Base-by-base conservation (phyloP, 2,113 vertebrate genomes). In the Semicossyphus pulcher region DNA sequence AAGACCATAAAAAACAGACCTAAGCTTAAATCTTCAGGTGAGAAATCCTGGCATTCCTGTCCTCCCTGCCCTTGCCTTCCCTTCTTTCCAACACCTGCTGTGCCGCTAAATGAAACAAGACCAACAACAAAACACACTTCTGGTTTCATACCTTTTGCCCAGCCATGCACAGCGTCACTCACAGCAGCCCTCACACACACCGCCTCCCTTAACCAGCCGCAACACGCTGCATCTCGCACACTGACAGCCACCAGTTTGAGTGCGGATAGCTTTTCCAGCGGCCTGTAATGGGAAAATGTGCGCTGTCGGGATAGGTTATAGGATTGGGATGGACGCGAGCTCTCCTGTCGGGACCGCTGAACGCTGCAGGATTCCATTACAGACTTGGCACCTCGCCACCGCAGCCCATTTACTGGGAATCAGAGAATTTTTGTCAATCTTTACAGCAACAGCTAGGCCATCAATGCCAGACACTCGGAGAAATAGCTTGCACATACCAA, bases 301-400 rank as follows among this genome's bases (percentile, higher is more conserved):
- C 66, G 76, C 88, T 89, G 90, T 92, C 88, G 81, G 93, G 91
- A 90, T 85, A 86, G 92, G 92, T 92, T 91, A 91, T 81, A 77
- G 90, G 89, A 92, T 93, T 86, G 90, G 85, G 87, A 91, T 84
- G 89, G 92, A 91, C 70, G 56, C 61, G 78, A 80, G 90, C 88
- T 92, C 88, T 92, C 87, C 89, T 91, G 93, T 89, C 82, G 88
- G 86, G 83, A 87, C 73, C 56, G 85, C 87, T 81, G 76, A 88
- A 80, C 91, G 70, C 93, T 92, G 90, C 88, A 88, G 93, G 93
- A 91, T 92, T 93, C 93, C 92, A 95, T 94, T 94, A 94, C 91
- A 78, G 81, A 74, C 84, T 76, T 89, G 89, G 88, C 91, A 86
- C 70, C 85, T 72, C 71, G 84, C 87, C 91, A 88, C 80, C 78